Evolutionary conservation across 2,888 invertebrate species (phyloP).

Genomic region (Harpalus rubripes): DNA sequence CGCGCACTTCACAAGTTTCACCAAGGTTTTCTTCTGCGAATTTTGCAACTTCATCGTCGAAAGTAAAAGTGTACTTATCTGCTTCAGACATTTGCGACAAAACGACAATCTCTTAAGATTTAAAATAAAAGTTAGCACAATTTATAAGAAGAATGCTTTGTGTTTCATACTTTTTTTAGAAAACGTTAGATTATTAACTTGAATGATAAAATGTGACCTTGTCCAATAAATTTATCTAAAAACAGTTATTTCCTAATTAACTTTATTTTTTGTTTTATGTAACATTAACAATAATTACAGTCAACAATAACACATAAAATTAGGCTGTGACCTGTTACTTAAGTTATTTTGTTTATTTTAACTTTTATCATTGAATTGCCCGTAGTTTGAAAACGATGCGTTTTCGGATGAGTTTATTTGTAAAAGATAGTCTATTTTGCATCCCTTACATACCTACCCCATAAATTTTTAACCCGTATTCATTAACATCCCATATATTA

Average conservation of each 20-base stretch:
- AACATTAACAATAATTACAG: slow-evolving; percentile 37
- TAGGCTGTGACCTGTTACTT: too few relatives aligned
- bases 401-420: too few relatives aligned
- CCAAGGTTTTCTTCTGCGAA: slow-evolving; percentile 72
- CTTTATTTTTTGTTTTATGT: slow-evolving; percentile 6
- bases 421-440: too few relatives aligned
- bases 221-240: background rate
- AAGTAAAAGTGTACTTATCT: slow-evolving; percentile 68
- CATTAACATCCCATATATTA: too few relatives aligned
- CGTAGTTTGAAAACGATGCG: too few relatives aligned
- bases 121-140: too few relatives aligned
- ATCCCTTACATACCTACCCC: too few relatives aligned
- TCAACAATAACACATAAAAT: slow-evolving; percentile 40
- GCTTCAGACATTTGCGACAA: slow-evolving; percentile 43
- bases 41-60: slow-evolving; percentile 70
- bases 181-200: background rate
- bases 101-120: background rate
- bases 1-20: slow-evolving; percentile 73
- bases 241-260: background rate
- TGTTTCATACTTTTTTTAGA: background rate
- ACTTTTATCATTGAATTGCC: too few relatives aligned
- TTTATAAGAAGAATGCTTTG: too few relatives aligned
- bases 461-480: too few relatives aligned
- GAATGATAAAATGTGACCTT: slow-evolving; percentile 20
- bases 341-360: too few relatives aligned